phyloP scores from a whole-genome alignment of 2,797 vertebrate species.

The Peromyscus melanophrys region DNA sequence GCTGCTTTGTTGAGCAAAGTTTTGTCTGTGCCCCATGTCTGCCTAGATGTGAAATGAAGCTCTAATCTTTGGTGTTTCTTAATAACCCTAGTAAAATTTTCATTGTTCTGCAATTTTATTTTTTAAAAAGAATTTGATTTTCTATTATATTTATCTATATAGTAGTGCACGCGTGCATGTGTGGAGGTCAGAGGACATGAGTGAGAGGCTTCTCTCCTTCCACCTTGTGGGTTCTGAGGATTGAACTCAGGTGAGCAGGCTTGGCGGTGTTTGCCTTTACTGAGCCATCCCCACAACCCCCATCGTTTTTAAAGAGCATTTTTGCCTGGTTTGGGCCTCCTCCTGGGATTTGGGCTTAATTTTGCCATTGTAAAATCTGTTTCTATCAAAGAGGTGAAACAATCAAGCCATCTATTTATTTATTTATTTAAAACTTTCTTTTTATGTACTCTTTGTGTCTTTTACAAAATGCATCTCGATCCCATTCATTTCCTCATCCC shows the following conservation, averaged over 20 bases:
- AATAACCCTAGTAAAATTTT: neutral
- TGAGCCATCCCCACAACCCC: neutral
- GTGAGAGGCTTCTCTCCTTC: neutral
- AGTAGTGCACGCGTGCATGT: too few relatives aligned
- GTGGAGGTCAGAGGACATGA: neutral
- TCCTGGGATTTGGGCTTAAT: neutral
- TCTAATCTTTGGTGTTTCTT: neutral
- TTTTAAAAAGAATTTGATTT: neutral
- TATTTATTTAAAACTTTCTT: neutral
- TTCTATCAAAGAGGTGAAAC: neutral
- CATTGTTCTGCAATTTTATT: neutral
- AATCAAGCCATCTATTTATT: neutral
- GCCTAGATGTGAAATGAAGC: neutral
- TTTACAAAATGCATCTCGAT: neutral
- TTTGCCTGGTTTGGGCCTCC: neutral
- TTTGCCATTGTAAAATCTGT: constrained; percentile 14
- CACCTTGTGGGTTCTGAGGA: neutral
- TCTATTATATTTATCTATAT: neutral
- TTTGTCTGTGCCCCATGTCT: neutral
- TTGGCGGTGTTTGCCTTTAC: neutral
- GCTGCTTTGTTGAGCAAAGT: neutral
- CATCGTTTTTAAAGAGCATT: neutral
- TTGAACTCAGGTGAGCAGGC: neutral
- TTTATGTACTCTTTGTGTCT: neutral
- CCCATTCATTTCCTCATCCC: neutral